A percentile compares a stretch with the other conserved stretches of the same genome.
Conservation (phyloP, 2,797 vertebrate genomes). For the Xenopus petersii region DNA sequence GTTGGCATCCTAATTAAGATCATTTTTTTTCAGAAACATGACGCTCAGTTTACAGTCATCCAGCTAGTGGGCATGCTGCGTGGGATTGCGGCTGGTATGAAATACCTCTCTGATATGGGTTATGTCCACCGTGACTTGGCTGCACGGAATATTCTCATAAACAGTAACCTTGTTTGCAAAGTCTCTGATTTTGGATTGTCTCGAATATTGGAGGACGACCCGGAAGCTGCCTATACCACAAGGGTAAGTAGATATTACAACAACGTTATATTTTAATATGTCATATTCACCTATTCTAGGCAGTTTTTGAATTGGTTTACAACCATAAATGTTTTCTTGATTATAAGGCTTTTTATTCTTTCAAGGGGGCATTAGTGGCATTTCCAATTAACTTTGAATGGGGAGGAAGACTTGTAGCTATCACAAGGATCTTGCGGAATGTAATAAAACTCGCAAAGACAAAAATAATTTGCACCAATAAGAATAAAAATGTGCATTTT, state of each 20-base stretch:
- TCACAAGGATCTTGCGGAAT: too few relatives aligned
- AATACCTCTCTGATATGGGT: constrained; percentile 84
- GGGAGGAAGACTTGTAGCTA: too few relatives aligned
- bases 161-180: constrained; percentile 76
- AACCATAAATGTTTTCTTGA: too few relatives aligned
- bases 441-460: too few relatives aligned
- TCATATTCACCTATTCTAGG: too few relatives aligned
- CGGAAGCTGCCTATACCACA: constrained; percentile 77
- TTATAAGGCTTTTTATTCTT: too few relatives aligned
- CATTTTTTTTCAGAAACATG: constrained; percentile 80
- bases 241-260: constrained; percentile 60
- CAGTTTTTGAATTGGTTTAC: too few relatives aligned
- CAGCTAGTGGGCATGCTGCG: constrained; percentile 85
- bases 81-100: constrained; percentile 84
- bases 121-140: constrained; percentile 81
- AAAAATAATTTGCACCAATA: too few relatives aligned
- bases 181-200: constrained; percentile 79
- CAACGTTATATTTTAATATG: too few relatives aligned
- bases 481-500: too few relatives aligned
- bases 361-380: too few relatives aligned
- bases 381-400: too few relatives aligned
- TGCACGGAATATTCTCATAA: constrained; percentile 76
- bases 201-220: constrained; percentile 74
- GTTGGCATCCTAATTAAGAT: constrained; percentile 40
- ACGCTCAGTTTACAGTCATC: constrained; percentile 95